phyloP scores from a whole-genome alignment of 2,113 vertebrate genomes.

The Pygoscelis antarcticus region DNA sequence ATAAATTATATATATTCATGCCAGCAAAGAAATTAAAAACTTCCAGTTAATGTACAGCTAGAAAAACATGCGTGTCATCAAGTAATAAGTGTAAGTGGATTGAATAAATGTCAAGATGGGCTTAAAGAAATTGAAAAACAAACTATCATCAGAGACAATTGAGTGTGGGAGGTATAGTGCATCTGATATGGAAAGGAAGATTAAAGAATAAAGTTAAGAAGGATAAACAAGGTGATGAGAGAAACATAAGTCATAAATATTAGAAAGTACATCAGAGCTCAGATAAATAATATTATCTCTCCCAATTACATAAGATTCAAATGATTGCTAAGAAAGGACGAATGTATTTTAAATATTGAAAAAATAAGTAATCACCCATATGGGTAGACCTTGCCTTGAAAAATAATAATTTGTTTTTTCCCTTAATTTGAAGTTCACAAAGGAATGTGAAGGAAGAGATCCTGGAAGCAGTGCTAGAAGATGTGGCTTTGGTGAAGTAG shows the following conservation, averaged over 20 bases:
- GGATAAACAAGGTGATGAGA: neutral
- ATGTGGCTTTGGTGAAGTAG: neutral
- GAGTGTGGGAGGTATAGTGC: neutral
- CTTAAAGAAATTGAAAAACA: neutral
- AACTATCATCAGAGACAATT: neutral
- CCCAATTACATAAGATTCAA: neutral
- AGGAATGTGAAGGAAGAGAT: neutral
- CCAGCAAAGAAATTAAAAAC: neutral
- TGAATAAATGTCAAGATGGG: neutral
- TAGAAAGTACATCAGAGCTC: neutral
- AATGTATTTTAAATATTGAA: neutral
- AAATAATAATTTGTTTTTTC: neutral
- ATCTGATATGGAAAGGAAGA: neutral
- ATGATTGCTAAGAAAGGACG: neutral
- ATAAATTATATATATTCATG: neutral
- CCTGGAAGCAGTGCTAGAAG: neutral
- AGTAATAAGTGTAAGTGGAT: neutral
- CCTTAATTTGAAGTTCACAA: neutral
- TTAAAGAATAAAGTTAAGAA: neutral
- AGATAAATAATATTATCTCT: neutral
- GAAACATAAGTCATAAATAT: neutral
- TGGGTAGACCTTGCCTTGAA: neutral
- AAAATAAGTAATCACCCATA: neutral
- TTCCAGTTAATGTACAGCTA: neutral
- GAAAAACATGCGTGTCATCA: neutral